These are phyloP conservation scores for Drosophila paramelanica DNA, from an alignment of 2,888 invertebrate species.

Conservation along the genomic window DNA sequence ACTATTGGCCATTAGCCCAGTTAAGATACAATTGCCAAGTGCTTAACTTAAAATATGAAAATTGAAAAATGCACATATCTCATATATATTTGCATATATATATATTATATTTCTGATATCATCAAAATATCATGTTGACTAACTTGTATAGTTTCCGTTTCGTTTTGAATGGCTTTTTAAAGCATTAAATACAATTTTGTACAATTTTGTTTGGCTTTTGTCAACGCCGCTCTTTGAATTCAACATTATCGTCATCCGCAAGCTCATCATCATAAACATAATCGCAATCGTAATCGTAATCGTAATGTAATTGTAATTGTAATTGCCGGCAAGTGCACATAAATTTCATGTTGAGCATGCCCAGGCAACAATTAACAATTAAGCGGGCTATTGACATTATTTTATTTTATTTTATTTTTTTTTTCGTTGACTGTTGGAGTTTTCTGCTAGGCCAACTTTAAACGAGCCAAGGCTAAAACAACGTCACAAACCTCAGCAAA, in stretches of 20 bases:
- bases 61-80: constrained; percentile 1
- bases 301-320: constrained; percentile 33
- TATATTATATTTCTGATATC: constrained; percentile 3
- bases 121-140: constrained; percentile 21
- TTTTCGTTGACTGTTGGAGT: not conserved
- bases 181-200: constrained; percentile 34
- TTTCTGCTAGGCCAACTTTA: constrained; percentile 29
- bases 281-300: constrained; percentile 15
- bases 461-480: constrained; percentile 41
- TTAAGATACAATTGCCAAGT: constrained; percentile 17
- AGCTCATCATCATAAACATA: constrained; percentile 15
- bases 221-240: constrained; percentile 31
- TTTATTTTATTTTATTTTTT: constrained; percentile 35
- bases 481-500: constrained; percentile 8
- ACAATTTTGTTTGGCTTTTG: constrained; percentile 32
- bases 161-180: constrained; percentile 18
- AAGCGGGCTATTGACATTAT: constrained; percentile 52
- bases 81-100: not conserved
- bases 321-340: constrained; percentile 34
- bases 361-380: constrained; percentile 48
- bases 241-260: constrained; percentile 28
- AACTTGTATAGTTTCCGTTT: constrained; percentile 16
- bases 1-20: constrained; percentile 35
- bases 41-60: not conserved
- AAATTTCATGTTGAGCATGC: constrained; percentile 36